Conservation (phyloP, 2,113 vertebrate genomes). For the Elaphurus davidianus region DNA sequence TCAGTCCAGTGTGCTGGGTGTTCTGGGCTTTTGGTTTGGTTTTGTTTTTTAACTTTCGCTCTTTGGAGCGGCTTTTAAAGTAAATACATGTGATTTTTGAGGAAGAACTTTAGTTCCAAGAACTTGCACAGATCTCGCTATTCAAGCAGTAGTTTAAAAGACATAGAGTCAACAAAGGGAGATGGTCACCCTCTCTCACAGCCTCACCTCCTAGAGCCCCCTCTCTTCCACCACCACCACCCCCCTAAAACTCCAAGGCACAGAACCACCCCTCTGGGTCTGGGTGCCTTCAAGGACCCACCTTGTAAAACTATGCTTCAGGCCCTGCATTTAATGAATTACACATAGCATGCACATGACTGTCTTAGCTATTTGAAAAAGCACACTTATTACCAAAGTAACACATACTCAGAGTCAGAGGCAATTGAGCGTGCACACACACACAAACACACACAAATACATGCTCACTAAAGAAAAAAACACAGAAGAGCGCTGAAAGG, state of each 20-base stretch:
- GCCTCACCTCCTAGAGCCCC: neutral
- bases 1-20: neutral
- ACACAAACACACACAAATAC: neutral
- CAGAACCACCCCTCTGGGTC: neutral
- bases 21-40: neutral
- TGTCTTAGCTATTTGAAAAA: neutral
- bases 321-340: neutral
- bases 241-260: neutral
- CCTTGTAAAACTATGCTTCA: neutral
- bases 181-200: neutral
- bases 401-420: neutral
- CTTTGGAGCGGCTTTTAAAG: constrained; percentile 15
- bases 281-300: neutral
- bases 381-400: neutral
- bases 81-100: constrained; percentile 25
- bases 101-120: constrained; percentile 36
- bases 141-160: neutral
- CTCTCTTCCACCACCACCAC: neutral
- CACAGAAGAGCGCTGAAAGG: neutral
- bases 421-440: neutral
- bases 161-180: neutral
- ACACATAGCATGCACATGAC: neutral
- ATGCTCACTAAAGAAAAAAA: neutral
- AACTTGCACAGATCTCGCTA: neutral
- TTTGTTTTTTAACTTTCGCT: constrained; percentile 18